Base-by-base conservation (phyloP, 2,797 vertebrate genomes). In the Brotogeris chrysoptera region DNA sequence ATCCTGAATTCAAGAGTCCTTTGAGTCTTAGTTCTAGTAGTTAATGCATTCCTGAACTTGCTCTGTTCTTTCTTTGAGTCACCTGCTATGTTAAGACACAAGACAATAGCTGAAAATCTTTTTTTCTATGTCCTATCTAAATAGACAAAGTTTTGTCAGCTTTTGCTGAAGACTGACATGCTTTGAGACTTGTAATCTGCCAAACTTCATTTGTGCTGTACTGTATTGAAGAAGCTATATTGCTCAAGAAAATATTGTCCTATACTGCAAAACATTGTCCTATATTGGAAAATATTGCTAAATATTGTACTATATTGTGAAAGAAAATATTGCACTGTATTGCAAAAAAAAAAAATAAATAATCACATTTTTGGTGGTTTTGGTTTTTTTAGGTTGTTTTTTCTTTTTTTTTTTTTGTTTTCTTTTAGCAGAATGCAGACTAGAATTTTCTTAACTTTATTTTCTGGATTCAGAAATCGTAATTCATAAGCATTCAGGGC, bases 191-290 rank as follows among this genome's bases (percentile, higher is more conserved):
- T 85, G 57, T 43, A 91, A 94, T 66, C 76, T 95, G 92, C 92
- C 88, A 95, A 93, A 93, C 83, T 93, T 77, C 77, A 52, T 92
- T 96, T 94, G 63, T 83, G 72, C 76, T 86, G 63, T 84, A 69
- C 82, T 95, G 59, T 78, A 93, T 88, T 90, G 90, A 92, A 92
- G 46, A 59, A 93, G 20, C 57, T 36, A 17, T 36, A 36, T 36
- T 59, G 57, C 34, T 36, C 10, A 34, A 59, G 57, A 25, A 59
- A 59, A 59, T 59, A 36, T 59, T 25, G 57, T 59, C 16, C 34
- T 59, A 59, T 59, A 59, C 36, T 36, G 21, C 6, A 7, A 57
- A 57, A 24, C 24, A 57, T 57, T 57, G n/a, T 36, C 16, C 34
- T 59, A 59, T 59, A 59, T 59, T 36, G 21, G 4, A 7, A 57